phyloP scores from a whole-genome alignment of 2,888 invertebrate species.

The Uloborus plumipes region DNA sequence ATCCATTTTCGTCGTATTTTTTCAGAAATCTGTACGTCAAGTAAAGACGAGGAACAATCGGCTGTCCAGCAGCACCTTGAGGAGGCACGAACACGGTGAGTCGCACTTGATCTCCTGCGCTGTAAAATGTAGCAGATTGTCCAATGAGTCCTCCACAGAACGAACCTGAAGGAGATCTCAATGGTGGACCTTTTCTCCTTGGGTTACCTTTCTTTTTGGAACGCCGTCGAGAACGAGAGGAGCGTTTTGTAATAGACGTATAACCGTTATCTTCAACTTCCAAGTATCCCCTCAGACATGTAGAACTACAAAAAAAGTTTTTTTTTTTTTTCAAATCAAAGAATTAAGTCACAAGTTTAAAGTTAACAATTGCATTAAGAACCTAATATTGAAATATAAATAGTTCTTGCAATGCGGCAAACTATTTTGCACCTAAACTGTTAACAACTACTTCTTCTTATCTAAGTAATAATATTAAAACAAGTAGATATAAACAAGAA shows the following conservation, averaged over 20 bases:
- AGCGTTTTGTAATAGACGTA: conserved; percentile 1
- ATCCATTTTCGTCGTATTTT: neutral
- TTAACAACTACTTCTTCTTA: too few relatives aligned
- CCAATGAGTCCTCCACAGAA: conserved; percentile 57
- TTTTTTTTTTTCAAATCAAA: too few relatives aligned
- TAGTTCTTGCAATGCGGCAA: too few relatives aligned
- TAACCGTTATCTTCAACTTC: conserved; percentile 42
- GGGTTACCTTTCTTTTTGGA: conserved; percentile 46
- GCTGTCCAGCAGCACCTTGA: conserved; percentile 36
- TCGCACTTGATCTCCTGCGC: conserved; percentile 36
- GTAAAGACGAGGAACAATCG: conserved; percentile 45
- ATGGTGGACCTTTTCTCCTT: conserved; percentile 3
- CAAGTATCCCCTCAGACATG: conserved; percentile 46
- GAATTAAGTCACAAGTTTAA: too few relatives aligned
- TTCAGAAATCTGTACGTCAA: conserved; percentile 80
- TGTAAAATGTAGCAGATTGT: conserved; percentile 53
- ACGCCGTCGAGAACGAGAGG: neutral
- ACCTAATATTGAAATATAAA: too few relatives aligned
- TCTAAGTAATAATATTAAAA: too few relatives aligned
- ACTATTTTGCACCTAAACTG: too few relatives aligned
- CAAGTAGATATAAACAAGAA: too few relatives aligned
- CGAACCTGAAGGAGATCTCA: conserved; percentile 32
- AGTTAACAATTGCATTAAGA: too few relatives aligned
- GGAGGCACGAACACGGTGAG: conserved; percentile 52
- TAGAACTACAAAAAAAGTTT: conserved; percentile 22